Conservation (phyloP, 1,140 invertebrate genomes). For the Ladona fulva region DNA sequence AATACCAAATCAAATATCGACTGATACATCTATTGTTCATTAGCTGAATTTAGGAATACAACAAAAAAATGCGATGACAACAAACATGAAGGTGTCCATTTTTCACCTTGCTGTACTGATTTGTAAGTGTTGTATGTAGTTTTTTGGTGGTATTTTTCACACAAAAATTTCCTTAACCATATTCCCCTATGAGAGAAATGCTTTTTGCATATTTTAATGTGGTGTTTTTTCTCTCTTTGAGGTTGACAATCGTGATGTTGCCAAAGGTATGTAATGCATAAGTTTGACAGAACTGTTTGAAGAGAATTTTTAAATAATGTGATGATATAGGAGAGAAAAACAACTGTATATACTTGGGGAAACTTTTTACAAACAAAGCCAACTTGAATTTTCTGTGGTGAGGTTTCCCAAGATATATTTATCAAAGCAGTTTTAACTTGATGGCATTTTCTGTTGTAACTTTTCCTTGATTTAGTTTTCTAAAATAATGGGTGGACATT, state of each 20-base stretch:
- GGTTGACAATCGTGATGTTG: neutral
- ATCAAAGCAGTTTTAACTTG: conserved; percentile 7
- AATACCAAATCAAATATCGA: conserved; percentile 7
- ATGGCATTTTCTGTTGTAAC: conserved; percentile 9
- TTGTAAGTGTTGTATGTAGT: conserved; percentile 10
- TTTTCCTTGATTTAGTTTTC: neutral
- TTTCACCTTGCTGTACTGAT: conserved; percentile 9
- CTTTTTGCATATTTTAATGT: conserved; percentile 10
- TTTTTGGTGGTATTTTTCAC: conserved; percentile 10
- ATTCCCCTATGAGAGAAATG: neutral
- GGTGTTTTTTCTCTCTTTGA: conserved; percentile 5
- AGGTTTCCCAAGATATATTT: conserved; percentile 3
- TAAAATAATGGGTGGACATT: conserved; percentile 6
- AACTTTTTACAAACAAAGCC: conserved; percentile 8
- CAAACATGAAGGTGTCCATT: conserved; percentile 9
- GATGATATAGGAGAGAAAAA: conserved; percentile 10
- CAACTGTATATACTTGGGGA: conserved; percentile 9
- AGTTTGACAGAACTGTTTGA: conserved; percentile 5
- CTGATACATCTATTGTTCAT: conserved; percentile 6
- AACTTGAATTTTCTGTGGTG: conserved; percentile 9
- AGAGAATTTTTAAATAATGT: neutral
- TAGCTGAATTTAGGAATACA: neutral
- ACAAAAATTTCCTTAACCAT: neutral
- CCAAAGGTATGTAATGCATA: neutral
- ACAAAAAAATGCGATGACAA: neutral